Evolutionary conservation across 2,113 vertebrate genomes (phyloP).

Genomic region (Coptodon rendalli): DNA sequence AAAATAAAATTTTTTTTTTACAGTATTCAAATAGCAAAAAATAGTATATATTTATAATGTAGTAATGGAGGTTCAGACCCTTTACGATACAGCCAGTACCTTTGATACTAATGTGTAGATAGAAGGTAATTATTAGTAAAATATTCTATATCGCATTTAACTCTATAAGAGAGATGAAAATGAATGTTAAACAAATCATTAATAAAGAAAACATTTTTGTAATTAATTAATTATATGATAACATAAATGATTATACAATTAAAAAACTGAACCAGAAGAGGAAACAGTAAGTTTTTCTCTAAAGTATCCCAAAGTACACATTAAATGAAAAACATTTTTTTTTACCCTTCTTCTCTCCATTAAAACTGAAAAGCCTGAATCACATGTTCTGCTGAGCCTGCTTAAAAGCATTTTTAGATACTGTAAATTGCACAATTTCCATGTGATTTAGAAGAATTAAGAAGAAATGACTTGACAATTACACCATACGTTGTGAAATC

Average conservation of each 20-base stretch:
- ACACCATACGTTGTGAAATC: not conserved
- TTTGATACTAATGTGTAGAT: not conserved
- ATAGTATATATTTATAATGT: not conserved
- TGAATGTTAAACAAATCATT: not conserved
- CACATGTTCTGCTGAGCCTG: not conserved
- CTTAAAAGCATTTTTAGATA: not conserved
- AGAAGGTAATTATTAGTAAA: not conserved
- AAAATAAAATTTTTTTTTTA: not conserved
- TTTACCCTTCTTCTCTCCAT: not conserved
- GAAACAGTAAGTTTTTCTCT: not conserved
- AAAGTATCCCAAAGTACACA: not conserved
- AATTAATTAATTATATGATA: not conserved
- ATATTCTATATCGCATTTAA: not conserved
- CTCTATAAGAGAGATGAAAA: not conserved
- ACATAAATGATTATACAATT: not conserved
- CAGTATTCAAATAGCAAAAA: not conserved
- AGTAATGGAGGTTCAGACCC: not conserved
- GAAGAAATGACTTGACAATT: accelerated
- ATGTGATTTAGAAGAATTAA: not conserved
- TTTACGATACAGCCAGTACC: not conserved
- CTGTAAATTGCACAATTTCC: not conserved
- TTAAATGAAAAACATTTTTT: not conserved
- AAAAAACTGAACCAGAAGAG: not conserved
- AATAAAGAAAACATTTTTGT: not conserved
- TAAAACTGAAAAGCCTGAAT: not conserved